Evolutionary conservation across 1,140 invertebrate genomes (phyloP), one percentile per base, ranked within the genome.

Genomic region (Pinna nobilis): DNA sequence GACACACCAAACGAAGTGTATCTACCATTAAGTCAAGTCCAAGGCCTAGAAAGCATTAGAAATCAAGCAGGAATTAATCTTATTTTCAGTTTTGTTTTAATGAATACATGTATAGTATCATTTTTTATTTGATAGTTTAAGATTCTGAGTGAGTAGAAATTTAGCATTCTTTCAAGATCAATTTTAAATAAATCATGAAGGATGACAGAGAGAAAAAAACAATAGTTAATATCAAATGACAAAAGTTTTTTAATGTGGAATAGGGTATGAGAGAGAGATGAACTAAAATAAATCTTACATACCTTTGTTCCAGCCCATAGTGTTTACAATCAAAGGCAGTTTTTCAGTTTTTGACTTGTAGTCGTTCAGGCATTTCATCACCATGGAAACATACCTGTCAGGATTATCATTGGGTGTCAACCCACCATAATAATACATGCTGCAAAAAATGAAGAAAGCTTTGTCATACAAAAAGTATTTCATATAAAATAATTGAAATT

Each of bases 271-370:
- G 9, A 55, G 15, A 28, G 3, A 1, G 15, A 23, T 55, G 4
- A 18, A 55, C 15, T 15, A 4, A 33, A 33, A 35, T 32, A 15
- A 1, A 9, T 25, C 15, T n/a, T 1, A 49, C 49, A 55, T 76
- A 88, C 89, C 88, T 81, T 82, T 74, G 50, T 60, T 83, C 82
- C 87, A 90, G 13, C 89, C 89, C 87, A 90, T 89, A 18, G 89
- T 90, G 60, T 90, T 90, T 20, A 90, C 77, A 57, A 90, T 75
- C 5, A 87, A 78, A 18, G 88, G 88, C 9, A 78, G 57, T 9
- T 76, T 76, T 6, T 65, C 49, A 9, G 70, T 37, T 47, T 86
- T 84, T 23, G 72, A 74, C 4, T 76, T 53, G 35, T 80, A 78
- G 5, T 59, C 55, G 5, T 33, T 15, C 4, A 59, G 30, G 18